Evolutionary conservation across 2,113 vertebrate genomes (phyloP).

Genomic region (Danio rerio): DNA sequence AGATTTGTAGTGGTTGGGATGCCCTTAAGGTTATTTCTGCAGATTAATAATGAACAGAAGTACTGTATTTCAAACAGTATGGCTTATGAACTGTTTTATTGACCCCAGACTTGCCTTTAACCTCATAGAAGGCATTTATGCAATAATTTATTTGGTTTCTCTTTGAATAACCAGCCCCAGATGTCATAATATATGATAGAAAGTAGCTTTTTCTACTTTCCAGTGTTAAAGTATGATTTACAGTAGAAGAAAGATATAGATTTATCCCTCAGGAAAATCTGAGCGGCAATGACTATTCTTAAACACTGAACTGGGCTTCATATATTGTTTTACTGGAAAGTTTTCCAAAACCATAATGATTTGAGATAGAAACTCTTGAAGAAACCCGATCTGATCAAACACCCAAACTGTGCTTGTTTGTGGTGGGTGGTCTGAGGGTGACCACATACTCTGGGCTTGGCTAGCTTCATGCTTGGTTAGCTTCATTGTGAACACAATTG

Average conservation of each 20-base stretch:
- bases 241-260: neutral
- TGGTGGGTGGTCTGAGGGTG: neutral
- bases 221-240: neutral
- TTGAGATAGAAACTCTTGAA: neutral
- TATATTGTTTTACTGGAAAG: slow-evolving; percentile 1
- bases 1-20: neutral
- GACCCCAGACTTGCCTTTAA: slow-evolving; percentile 15
- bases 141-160: slow-evolving; percentile 22
- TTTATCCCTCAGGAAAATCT: neutral
- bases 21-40: neutral
- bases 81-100: neutral
- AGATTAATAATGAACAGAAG: neutral
- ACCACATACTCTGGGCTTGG: neutral
- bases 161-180: slow-evolving; percentile 39
- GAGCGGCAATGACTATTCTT: neutral
- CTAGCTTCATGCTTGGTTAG: neutral
- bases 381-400: slow-evolving; percentile 25
- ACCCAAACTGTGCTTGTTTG: slow-evolving; percentile 4
- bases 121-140: slow-evolving; percentile 8
- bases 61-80: too few species aligned
- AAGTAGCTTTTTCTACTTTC: neutral
- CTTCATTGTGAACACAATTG: neutral
- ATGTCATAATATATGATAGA: slow-evolving; percentile 9
- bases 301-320: neutral
- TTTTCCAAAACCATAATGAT: neutral